Evolutionary conservation across 2,113 vertebrate genomes (phyloP).

Genomic region (Anas platyrhynchos): DNA sequence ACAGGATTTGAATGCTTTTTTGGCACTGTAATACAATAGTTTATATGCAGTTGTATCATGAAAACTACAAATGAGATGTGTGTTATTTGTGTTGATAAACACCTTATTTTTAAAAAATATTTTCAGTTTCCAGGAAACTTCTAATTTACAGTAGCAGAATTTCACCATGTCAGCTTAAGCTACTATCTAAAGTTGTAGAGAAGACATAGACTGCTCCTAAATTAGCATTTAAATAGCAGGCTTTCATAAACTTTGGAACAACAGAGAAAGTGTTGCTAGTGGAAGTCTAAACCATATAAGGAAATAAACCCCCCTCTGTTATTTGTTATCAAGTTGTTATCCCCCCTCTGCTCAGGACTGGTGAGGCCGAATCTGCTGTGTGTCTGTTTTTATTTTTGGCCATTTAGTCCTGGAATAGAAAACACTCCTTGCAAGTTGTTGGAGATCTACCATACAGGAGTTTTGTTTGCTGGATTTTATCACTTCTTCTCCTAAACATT

Average conservation of each 20-base stretch:
- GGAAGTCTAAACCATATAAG: not conserved
- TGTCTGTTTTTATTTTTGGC: not conserved
- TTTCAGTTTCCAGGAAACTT: not conserved
- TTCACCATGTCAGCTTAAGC: not conserved
- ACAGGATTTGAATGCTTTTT: not conserved
- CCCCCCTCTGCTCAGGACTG: not conserved
- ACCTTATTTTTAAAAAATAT: not conserved
- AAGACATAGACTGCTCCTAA: not conserved
- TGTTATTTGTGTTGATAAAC: not conserved
- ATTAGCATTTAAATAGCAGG: not conserved
- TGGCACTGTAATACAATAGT: not conserved
- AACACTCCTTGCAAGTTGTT: not conserved
- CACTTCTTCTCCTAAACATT: not conserved
- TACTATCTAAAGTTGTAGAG: not conserved
- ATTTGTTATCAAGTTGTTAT: not conserved
- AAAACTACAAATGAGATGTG: not conserved
- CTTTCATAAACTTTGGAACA: not conserved
- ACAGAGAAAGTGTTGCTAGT: not conserved
- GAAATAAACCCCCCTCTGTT: not conserved
- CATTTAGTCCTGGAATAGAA: not conserved
- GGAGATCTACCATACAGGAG: not conserved
- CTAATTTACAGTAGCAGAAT: not conserved
- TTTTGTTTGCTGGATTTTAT: not conserved
- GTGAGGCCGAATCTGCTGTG: not conserved
- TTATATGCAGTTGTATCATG: not conserved